Conservation (phyloP, 2,113 vertebrate species). For the Todiramphus chloris region DNA sequence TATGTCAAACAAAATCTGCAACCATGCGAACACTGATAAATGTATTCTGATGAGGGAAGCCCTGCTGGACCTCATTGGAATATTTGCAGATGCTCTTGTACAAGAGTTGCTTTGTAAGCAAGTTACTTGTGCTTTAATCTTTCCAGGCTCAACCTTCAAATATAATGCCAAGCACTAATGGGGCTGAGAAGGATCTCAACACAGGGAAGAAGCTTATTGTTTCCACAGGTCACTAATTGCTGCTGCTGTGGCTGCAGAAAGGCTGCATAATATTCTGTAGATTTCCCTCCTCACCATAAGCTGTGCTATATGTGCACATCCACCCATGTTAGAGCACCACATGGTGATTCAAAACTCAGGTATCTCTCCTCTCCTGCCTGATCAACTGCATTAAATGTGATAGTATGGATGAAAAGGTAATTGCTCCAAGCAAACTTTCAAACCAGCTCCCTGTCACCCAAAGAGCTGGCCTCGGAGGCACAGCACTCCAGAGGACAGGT, state of each 20-base stretch:
- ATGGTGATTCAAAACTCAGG: background rate
- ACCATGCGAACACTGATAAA: background rate
- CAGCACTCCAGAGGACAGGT: accelerated
- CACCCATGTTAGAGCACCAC: background rate
- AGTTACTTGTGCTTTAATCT: background rate
- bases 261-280: background rate
- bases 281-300: background rate
- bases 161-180: background rate
- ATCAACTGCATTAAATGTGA: background rate
- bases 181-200: background rate
- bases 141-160: background rate
- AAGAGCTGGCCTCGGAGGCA: background rate
- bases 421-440: background rate
- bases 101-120: background rate
- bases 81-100: background rate
- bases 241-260: background rate
- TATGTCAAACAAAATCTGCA: background rate
- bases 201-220: background rate
- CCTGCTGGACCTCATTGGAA: background rate
- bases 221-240: background rate
- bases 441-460: background rate
- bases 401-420: background rate
- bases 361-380: background rate
- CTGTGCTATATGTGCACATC: background rate
- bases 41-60: background rate